Evolutionary conservation across 2,888 invertebrate species (phyloP).

Genomic region (Drosophila gaucha): DNA sequence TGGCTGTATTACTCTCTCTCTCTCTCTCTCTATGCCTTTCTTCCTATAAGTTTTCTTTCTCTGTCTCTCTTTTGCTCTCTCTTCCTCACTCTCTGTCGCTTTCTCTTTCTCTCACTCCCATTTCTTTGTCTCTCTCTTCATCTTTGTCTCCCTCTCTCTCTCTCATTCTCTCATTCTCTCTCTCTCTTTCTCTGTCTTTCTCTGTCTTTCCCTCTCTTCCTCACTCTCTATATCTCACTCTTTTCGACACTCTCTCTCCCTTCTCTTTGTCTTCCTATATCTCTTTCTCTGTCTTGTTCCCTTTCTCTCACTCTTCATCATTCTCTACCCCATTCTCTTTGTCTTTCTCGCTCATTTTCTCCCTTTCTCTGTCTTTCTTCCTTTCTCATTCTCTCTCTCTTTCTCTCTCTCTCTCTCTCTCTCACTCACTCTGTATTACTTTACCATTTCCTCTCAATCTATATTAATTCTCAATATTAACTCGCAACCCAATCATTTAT

Average conservation of each 20-base stretch:
- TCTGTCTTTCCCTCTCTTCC: neutral
- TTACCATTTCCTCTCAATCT: neutral
- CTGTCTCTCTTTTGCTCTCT: too few relatives aligned
- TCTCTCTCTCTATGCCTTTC: too few relatives aligned
- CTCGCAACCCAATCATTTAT: too few relatives aligned
- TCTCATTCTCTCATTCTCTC: neutral
- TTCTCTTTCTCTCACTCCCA: too few relatives aligned
- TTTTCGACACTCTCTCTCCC: neutral
- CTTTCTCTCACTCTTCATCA: neutral
- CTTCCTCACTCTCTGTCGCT: too few relatives aligned
- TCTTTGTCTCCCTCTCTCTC: too few relatives aligned
- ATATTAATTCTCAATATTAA: too few relatives aligned
- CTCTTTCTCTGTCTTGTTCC: neutral
- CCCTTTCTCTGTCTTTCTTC: neutral
- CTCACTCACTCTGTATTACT: neutral
- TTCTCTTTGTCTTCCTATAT: neutral
- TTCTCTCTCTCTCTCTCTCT: neutral
- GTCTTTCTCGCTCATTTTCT: neutral
- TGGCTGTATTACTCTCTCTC: too few relatives aligned
- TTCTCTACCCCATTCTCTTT: neutral
- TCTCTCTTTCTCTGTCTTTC: too few relatives aligned
- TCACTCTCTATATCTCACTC: too few relatives aligned
- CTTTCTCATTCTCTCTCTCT: neutral
- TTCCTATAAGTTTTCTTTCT: too few relatives aligned
- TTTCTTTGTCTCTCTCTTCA: too few relatives aligned